phyloP scores from a whole-genome alignment of 2,888 invertebrate species.

The Cheilosia impressa region DNA sequence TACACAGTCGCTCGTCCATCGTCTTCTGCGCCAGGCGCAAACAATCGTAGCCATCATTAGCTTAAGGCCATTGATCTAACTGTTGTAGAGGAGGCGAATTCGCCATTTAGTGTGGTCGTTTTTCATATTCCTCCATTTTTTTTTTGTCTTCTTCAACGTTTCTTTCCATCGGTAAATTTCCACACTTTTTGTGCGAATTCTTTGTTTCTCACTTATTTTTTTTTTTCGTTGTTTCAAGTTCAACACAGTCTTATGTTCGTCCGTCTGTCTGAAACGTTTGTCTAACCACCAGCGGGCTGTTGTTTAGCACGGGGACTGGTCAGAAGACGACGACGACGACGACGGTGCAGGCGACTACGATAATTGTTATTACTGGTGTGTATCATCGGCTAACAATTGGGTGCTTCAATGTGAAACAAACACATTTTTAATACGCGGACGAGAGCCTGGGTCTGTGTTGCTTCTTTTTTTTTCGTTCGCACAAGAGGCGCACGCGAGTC shows the following conservation, averaged over 20 bases:
- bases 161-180: constrained; percentile 56
- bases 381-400: constrained; percentile 72
- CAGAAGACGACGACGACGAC: constrained; percentile 4
- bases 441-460: background rate
- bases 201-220: constrained; percentile 59
- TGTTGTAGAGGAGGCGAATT: constrained; percentile 60
- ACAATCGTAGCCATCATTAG: constrained; percentile 64
- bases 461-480: constrained; percentile 14
- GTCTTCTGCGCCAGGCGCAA: constrained; percentile 37
- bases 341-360: constrained; percentile 43
- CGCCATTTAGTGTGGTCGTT: constrained; percentile 65
- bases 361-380: constrained; percentile 75
- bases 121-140: constrained; percentile 28
- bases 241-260: constrained; percentile 49
- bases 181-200: constrained; percentile 54
- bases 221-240: constrained; percentile 54
- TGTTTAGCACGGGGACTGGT: constrained; percentile 7
- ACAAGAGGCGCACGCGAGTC: constrained; percentile 48
- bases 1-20: constrained; percentile 38
- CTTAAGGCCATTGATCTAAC: constrained; percentile 75
- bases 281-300: constrained; percentile 30
- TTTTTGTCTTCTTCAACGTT: constrained; percentile 2
- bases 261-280: constrained; percentile 37
- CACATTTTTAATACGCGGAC: constrained; percentile 57
- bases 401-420: constrained; percentile 70